phyloP scores from a whole-genome alignment of 1,140 invertebrate species.

The Drosophila gunungcola region DNA sequence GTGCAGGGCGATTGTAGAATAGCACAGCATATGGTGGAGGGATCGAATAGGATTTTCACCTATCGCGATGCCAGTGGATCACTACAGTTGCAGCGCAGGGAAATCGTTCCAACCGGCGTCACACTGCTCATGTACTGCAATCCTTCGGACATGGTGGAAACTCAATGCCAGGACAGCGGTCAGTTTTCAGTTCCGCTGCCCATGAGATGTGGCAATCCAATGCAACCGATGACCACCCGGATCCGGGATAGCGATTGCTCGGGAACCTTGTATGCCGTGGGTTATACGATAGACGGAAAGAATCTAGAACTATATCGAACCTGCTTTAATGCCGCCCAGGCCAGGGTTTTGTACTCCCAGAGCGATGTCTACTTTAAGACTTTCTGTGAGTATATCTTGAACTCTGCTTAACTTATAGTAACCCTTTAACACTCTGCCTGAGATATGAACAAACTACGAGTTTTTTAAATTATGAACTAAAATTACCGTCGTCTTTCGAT shows the following conservation, averaged over 20 bases:
- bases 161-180: constrained; percentile 37
- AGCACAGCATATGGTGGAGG: constrained; percentile 27
- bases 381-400: constrained; percentile 41
- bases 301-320: constrained; percentile 56
- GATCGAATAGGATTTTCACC: constrained; percentile 52
- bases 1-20: constrained; percentile 35
- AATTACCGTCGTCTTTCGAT: no score
- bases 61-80: constrained; percentile 48
- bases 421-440: no score
- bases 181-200: constrained; percentile 31
- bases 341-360: constrained; percentile 46
- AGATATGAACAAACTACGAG: no score
- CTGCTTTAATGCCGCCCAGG: constrained; percentile 43
- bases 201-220: constrained; percentile 47
- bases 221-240: constrained; percentile 14
- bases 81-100: constrained; percentile 44
- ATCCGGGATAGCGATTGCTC: constrained; percentile 23
- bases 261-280: constrained; percentile 41
- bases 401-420: background rate
- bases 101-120: constrained; percentile 47
- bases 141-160: constrained; percentile 27
- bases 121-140: constrained; percentile 48
- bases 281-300: constrained; percentile 34
- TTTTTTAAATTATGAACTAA: no score
- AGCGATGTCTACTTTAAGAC: constrained; percentile 60